A percentile compares a stretch with the other conserved stretches of the same genome.
These are phyloP conservation scores for Linurgus olivaceus DNA, from an alignment of 2,797 vertebrate species.

Conservation along the genomic window DNA sequence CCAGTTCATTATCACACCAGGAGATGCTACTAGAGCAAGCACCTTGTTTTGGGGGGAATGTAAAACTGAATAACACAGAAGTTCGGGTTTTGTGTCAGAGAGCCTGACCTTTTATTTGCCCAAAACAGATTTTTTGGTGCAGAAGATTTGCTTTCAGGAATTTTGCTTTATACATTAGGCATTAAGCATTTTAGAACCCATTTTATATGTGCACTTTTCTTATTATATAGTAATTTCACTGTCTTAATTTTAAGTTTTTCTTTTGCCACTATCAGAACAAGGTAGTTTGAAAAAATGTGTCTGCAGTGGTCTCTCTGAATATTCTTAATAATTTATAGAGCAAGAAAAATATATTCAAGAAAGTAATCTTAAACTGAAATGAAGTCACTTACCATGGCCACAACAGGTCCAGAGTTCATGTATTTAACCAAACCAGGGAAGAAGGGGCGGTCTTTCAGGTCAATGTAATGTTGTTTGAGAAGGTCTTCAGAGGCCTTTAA, in stretches of 20 bases:
- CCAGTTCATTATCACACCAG: rapidly evolving
- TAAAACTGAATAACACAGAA: neutral
- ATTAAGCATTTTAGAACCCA: neutral
- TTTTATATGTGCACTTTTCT: neutral
- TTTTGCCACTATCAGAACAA: neutral
- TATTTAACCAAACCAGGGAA: slow-evolving; percentile 85
- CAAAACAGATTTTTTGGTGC: neutral
- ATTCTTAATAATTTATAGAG: neutral
- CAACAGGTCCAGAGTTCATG: slow-evolving; percentile 90
- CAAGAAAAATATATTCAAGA: neutral
- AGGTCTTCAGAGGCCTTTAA: slow-evolving; percentile 84
- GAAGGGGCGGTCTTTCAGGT: slow-evolving; percentile 87
- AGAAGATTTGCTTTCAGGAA: neutral
- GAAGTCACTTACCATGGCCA: slow-evolving; percentile 85
- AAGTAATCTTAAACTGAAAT: neutral
- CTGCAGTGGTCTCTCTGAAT: neutral
- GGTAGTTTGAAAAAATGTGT: neutral
- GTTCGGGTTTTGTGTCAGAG: neutral
- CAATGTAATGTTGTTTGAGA: slow-evolving; percentile 85
- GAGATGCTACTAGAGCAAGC: rapidly evolving
- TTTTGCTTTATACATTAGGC: neutral
- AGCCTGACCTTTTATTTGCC: neutral
- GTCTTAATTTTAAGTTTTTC: neutral
- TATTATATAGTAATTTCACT: neutral
- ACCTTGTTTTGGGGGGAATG: rapidly evolving